Percentiles rank a stretch among this genome's conserved stretches.
Evolutionary conservation across 2,888 invertebrate species (phyloP).

Genomic region (Coelinius sp.): DNA sequence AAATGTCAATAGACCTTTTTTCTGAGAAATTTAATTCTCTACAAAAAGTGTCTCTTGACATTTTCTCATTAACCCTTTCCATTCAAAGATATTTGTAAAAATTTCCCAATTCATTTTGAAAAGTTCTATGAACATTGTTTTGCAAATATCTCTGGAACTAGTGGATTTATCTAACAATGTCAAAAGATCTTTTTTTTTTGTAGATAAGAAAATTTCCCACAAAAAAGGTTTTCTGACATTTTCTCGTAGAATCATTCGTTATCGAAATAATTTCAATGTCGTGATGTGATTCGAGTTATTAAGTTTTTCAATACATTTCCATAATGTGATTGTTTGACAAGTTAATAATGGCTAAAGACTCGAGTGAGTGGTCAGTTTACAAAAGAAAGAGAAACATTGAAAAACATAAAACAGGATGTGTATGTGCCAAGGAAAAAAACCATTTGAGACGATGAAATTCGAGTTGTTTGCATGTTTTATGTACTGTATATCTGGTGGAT

Average conservation of each 20-base stretch:
- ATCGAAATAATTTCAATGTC: neutral
- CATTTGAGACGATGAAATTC: neutral
- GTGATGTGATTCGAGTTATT: neutral
- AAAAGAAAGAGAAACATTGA: neutral
- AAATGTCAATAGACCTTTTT: neutral
- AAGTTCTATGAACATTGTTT: neutral
- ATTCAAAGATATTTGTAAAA: too few species aligned
- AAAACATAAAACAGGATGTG: constrained; percentile 7
- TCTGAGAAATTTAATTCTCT: too few species aligned
- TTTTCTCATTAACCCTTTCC: too few species aligned
- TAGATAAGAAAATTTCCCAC: neutral
- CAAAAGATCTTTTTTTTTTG: neutral
- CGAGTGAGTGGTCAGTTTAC: neutral
- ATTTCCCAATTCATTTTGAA: too few species aligned
- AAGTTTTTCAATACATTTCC: neutral
- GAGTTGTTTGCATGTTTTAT: constrained; percentile 24
- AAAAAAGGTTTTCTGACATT: neutral
- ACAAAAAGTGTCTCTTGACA: too few species aligned
- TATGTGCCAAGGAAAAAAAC: constrained; percentile 12
- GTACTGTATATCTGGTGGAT: constrained; percentile 45
- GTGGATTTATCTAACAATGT: neutral
- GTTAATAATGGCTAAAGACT: neutral
- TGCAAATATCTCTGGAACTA: neutral
- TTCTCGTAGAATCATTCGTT: neutral
- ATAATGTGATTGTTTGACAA: neutral